Conservation (phyloP, 1,140 invertebrate genomes). For the Macrobrachium rosenbergii region DNA sequence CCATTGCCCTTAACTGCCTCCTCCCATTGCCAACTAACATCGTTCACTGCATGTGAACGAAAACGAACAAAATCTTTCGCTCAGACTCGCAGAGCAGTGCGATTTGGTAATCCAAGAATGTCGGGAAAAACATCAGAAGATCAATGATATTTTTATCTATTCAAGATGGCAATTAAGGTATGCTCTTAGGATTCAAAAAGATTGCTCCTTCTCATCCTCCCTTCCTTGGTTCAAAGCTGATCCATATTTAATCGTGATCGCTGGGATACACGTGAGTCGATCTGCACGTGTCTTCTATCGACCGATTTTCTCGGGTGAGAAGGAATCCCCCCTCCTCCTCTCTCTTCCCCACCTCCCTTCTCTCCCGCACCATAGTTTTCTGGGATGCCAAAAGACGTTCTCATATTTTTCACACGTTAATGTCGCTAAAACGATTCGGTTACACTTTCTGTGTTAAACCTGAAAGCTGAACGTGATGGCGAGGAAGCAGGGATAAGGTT, state of each 20-base stretch:
- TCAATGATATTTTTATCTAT: too few relatives aligned
- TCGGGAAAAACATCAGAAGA: too few relatives aligned
- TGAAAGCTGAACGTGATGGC: too few relatives aligned
- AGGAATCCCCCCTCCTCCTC: not conserved
- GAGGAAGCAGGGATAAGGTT: too few relatives aligned
- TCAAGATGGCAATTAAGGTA: too few relatives aligned
- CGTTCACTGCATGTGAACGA: constrained; percentile 5
- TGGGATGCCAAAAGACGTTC: not conserved
- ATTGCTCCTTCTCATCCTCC: too few relatives aligned
- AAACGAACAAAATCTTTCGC: not conserved
- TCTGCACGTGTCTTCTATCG: constrained; percentile 36
- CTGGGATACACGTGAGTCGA: constrained; percentile 27
- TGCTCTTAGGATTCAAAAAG: not conserved
- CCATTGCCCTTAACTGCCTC: constrained; percentile 20
- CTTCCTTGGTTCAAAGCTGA: not conserved
- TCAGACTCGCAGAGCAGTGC: not conserved
- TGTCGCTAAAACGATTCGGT: not conserved
- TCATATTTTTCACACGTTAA: not conserved
- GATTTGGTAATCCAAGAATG: not conserved
- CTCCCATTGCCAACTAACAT: constrained; percentile 8
- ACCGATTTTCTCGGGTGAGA: not conserved
- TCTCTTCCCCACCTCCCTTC: not conserved
- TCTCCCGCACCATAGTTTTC: not conserved
- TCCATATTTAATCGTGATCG: not conserved
- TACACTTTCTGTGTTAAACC: not conserved